Conservation (phyloP, 2,113 vertebrate genomes). For the Passer montanus region DNA sequence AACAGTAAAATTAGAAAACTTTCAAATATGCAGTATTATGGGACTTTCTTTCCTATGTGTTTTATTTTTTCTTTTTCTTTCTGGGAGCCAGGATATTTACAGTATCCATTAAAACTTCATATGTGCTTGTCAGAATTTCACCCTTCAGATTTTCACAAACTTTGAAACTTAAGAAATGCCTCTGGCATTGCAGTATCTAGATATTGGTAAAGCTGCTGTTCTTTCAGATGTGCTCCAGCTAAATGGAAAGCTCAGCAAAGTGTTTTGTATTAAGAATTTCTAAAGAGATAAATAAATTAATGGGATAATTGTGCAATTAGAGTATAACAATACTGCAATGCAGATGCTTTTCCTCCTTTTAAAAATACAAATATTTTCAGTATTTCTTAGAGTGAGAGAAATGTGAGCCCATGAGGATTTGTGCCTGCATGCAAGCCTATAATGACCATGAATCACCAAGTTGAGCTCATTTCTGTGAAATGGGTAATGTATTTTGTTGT, state of each 20-base stretch:
- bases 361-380: background rate
- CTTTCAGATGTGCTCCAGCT: background rate
- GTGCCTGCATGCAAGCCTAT: background rate
- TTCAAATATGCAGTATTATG: background rate
- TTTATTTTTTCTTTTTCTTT: background rate
- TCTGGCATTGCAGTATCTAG: background rate
- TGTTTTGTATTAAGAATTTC: background rate
- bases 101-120: background rate
- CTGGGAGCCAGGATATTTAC: background rate
- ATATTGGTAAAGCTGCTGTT: background rate
- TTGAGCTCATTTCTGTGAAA: background rate
- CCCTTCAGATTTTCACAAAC: background rate
- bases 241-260: background rate
- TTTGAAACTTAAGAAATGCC: background rate
- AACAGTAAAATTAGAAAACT: slow-evolving; percentile 3
- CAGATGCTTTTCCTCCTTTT: background rate
- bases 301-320: background rate
- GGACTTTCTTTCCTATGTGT: background rate
- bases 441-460: background rate
- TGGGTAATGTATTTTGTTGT: background rate
- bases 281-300: background rate
- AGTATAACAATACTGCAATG: background rate
- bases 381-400: background rate
- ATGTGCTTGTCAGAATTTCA: background rate
- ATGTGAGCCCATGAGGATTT: background rate